Conservation (phyloP, 2,113 vertebrate species). For the Speoplatyrhinus poulsoni region DNA sequence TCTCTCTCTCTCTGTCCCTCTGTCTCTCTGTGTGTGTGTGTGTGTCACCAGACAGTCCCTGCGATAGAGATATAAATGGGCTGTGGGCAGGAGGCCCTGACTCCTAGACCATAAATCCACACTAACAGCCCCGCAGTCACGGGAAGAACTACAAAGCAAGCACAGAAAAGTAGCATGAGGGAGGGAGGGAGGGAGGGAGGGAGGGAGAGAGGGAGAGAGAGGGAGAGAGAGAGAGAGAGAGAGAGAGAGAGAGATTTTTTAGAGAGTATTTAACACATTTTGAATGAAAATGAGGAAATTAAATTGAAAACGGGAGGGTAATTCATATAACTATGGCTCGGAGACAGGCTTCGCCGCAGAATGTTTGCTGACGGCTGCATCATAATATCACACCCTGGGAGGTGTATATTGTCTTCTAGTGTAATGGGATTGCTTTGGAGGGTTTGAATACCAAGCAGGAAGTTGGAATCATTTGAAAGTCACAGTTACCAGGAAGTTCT, state of each 20-base stretch:
- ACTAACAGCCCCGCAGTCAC: conserved; percentile 67
- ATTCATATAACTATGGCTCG: conserved; percentile 43
- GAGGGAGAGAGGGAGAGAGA: not conserved
- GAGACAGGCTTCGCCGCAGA: conserved; percentile 29
- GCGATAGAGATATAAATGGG: conserved; percentile 76
- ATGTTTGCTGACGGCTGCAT: conserved; percentile 40
- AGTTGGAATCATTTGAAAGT: conserved; percentile 48
- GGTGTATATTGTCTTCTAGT: conserved; percentile 62
- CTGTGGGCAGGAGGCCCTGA: conserved; percentile 66
- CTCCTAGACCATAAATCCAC: conserved; percentile 71
- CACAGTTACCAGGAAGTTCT: conserved; percentile 40
- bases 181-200: not conserved
- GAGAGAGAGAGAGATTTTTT: not conserved
- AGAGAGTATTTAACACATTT: conserved; percentile 32
- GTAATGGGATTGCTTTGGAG: conserved; percentile 57
- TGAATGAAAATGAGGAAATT: conserved; percentile 22
- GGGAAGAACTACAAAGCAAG: conserved; percentile 7
- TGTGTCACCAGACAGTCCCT: conserved; percentile 65
- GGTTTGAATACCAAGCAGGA: conserved; percentile 50
- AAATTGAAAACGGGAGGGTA: conserved; percentile 12
- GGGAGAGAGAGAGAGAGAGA: conserved; percentile 1
- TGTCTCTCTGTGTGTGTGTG: conserved; percentile 24
- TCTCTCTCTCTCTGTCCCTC: conserved; percentile 7
- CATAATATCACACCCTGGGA: conserved; percentile 46
- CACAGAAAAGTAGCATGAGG: not conserved